Evolutionary conservation across 2,888 invertebrate genomes (phyloP), one percentile per base, ranked within the genome.

Genomic region (Isotomurus palustris): DNA sequence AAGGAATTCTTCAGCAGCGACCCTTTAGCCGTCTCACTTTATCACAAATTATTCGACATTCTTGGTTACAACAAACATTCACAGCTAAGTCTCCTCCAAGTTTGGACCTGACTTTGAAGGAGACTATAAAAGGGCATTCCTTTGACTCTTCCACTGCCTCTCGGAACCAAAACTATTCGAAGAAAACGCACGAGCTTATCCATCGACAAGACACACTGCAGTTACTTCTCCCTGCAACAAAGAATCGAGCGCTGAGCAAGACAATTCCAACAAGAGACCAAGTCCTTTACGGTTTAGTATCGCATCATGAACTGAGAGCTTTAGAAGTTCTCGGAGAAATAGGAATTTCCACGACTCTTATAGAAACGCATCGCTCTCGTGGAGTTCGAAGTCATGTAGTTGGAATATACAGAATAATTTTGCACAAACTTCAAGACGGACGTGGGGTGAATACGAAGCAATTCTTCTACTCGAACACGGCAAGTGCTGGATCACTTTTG

Each of bases 341-440:
- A 36, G 86, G 86, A 1, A 82, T 86, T 35, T 79, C 77, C 14
- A 76, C 79, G 0, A 79, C 79, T 56, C 81, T 83, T 78, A 74
- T 86, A 43, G 76, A 78, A 51, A 76, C 78, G 35, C 78, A 82
- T 21, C 75, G 78, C 21, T 76, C 77, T 38, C 79, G 80, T 62
- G 83, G 84, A 28, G 82, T 83, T 1, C 76, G 83, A 49, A 83
- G 82, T 68, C 80, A 83, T 63, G 78, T 86, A 35, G 83, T 84
- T 45, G 86, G 86, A 10, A 83, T 84, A 45, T 87, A 86, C 74
- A 78, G 87, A 41, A 86, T 87, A 58, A 77, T 85, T 32, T 77
- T 85, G 60, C 83, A 84, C 73, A 53, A 58, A 27, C 48, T 66
- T 28, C 49, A 49, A 21, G 17, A 49, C 17, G 49, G 49, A 21